A percentile compares a stretch with the other conserved stretches of the same genome.
phyloP scores from a whole-genome alignment of 2,888 invertebrate genomes.

The Digitonthophagus gazella region DNA sequence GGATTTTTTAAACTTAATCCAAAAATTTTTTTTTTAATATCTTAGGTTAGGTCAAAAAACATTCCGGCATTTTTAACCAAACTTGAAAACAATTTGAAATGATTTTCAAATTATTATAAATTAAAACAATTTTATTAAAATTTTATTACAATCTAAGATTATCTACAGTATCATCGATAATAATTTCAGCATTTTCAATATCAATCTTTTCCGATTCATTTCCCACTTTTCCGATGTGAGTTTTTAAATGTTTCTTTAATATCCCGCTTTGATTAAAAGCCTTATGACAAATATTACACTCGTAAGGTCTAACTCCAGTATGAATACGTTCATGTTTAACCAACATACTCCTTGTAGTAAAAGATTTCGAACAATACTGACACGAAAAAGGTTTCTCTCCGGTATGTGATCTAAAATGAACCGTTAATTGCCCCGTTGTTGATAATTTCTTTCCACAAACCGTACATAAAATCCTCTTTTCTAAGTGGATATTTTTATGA shows the following conservation, averaged over 20 bases:
- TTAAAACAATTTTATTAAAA: too few species aligned
- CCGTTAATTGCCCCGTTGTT: conserved; percentile 43
- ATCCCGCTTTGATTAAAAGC: conserved; percentile 45
- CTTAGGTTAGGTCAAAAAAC: too few species aligned
- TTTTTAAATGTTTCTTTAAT: conserved; percentile 39
- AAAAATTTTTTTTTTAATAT: too few species aligned
- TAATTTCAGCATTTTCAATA: not conserved
- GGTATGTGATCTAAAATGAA: conserved; percentile 44
- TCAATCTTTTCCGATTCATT: not conserved
- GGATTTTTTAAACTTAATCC: too few species aligned
- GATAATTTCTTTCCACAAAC: conserved; percentile 43
- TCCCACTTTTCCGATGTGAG: conserved; percentile 17
- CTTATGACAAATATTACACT: conserved; percentile 42
- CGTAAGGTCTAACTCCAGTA: conserved; percentile 45
- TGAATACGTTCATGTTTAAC: conserved; percentile 43
- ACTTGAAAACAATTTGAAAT: too few species aligned
- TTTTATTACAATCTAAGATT: not conserved
- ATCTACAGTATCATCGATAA: not conserved
- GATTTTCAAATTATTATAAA: not conserved
- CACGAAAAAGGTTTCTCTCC: conserved; percentile 45
- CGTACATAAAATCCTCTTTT: conserved; percentile 34
- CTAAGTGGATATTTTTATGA: conserved; percentile 35
- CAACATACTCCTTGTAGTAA: conserved; percentile 41
- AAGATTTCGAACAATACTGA: conserved; percentile 40
- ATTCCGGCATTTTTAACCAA: too few species aligned